phyloP scores from a whole-genome alignment of 2,113 vertebrate genomes.

The Oryzias melastigma region DNA sequence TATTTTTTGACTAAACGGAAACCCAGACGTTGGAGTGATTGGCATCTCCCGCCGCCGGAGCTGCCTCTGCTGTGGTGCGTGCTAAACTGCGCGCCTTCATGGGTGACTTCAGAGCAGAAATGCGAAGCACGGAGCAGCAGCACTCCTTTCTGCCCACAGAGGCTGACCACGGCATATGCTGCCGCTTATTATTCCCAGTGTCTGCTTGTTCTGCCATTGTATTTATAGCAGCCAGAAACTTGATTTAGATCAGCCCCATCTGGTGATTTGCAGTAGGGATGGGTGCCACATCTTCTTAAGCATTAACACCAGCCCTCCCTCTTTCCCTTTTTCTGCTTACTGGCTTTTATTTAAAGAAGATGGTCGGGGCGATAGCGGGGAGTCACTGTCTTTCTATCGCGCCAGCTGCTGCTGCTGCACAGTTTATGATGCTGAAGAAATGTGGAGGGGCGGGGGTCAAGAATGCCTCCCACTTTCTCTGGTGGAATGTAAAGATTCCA shows the following conservation, averaged over 20 bases:
- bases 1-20: slow-evolving; percentile 22
- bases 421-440: slow-evolving; percentile 58
- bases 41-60: slow-evolving; percentile 45
- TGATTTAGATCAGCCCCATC: slow-evolving; percentile 73
- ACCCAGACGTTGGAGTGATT: slow-evolving; percentile 32
- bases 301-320: slow-evolving; percentile 3
- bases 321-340: slow-evolving; percentile 26
- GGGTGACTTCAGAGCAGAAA: slow-evolving; percentile 64
- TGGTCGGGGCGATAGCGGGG: slow-evolving; percentile 55
- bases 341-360: slow-evolving; percentile 62
- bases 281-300: slow-evolving; percentile 49
- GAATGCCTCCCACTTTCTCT: slow-evolving; percentile 57
- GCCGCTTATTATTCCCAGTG: slow-evolving; percentile 50
- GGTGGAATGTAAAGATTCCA: slow-evolving; percentile 63
- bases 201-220: slow-evolving; percentile 58
- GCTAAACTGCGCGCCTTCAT: slow-evolving; percentile 58
- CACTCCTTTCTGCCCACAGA: slow-evolving; percentile 49
- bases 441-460: not conserved
- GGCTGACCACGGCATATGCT: slow-evolving; percentile 64
- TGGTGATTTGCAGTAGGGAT: slow-evolving; percentile 60
- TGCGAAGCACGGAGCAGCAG: slow-evolving; percentile 56
- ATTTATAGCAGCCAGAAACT: slow-evolving; percentile 68
- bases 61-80: slow-evolving; percentile 45
- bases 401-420: slow-evolving; percentile 59
- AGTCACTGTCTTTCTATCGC: slow-evolving; percentile 44